Base-by-base conservation (phyloP, 30 jellyfish, hydroid and myxozoan genomes). In the Aurelia aurita complex sp. Pacific region DNA sequence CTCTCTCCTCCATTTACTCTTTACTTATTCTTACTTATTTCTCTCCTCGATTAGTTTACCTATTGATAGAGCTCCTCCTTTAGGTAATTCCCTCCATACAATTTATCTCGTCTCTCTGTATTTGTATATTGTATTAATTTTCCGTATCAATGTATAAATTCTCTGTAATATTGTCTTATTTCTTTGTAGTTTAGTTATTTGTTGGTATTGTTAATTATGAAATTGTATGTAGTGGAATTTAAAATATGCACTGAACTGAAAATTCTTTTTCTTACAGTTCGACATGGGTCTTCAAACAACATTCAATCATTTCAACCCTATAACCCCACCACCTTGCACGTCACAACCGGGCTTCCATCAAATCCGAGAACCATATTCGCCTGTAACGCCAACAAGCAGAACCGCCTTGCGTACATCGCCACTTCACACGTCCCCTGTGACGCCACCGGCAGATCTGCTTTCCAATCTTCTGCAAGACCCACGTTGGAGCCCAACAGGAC, bases 401-500 rank as follows among this genome's bases (percentile, higher is more conserved):
- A 72, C 77, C 76, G 53, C 86, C 75, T 10, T 64, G 67, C 69
- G 82, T 14, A 50, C 65, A 33, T 73, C 79, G 5, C 57, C 57
- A 46, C 57, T 46, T 46, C 14, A 46, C 57, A 46, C 57, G 8
- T 46, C 57, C 14, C 83, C 83, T 5, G 83, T 32, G 71, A 18
- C 74, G 33, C 64, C 82, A 7, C 46, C 93, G 50, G 62, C 92
- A 0, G 91, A 81, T 14, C 29, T 73, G 2, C 35, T 65, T 19
- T 52, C 95, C 61, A 85, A 32, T 54, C 55, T 85, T 82, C 71
- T 91, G 17, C 94, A 81, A 33, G 98, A 91, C 60, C 96, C 94
- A 70, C 86, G 94, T 66, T 91, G 98, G 98, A 77, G 96, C 52
- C 96, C 96, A 16, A 66, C 87, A 6, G 88, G 91, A 18, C 90